Conservation (phyloP, 2,888 invertebrate species). For the Meghimatium bilineatum region DNA sequence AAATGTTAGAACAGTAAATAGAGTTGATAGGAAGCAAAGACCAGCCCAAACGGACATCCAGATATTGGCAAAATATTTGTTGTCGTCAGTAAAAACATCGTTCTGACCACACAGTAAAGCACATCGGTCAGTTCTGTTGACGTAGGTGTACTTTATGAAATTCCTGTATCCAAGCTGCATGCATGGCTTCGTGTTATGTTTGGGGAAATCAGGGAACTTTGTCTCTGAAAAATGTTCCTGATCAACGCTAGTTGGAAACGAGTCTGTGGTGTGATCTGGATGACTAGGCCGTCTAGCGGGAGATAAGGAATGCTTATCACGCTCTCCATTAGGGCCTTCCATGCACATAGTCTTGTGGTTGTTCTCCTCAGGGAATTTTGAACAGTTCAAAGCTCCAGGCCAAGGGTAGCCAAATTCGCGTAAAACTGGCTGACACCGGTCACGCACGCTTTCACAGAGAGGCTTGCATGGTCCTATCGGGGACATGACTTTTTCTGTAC, state of each 20-base stretch:
- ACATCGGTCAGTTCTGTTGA: constrained; percentile 87
- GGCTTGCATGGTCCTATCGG: constrained; percentile 95
- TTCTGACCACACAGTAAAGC: constrained; percentile 88
- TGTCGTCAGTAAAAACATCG: constrained; percentile 86
- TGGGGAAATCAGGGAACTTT: constrained; percentile 20
- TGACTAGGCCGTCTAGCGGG: constrained; percentile 6
- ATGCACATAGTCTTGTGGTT: constrained; percentile 97
- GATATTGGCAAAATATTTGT: constrained; percentile 88
- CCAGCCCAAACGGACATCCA: constrained; percentile 93
- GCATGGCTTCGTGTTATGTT: constrained; percentile 34
- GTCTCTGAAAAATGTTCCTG: not conserved
- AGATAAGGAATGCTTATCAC: constrained; percentile 52
- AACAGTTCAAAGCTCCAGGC: constrained; percentile 94
- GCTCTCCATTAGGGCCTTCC: constrained; percentile 84
- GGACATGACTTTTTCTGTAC: constrained; percentile 92
- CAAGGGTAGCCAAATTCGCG: constrained; percentile 94
- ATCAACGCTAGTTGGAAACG: not conserved
- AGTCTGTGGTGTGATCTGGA: not conserved
- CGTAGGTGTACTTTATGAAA: constrained; percentile 84
- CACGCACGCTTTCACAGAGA: constrained; percentile 88
- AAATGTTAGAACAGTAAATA: constrained; percentile 85
- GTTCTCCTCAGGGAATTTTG: constrained; percentile 91
- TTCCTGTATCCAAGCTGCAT: constrained; percentile 79
- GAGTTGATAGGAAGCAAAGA: constrained; percentile 85
- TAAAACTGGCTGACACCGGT: constrained; percentile 90